These are phyloP conservation scores for Volucella inflata DNA, from an alignment of 2,888 invertebrate species.

Conservation along the genomic window DNA sequence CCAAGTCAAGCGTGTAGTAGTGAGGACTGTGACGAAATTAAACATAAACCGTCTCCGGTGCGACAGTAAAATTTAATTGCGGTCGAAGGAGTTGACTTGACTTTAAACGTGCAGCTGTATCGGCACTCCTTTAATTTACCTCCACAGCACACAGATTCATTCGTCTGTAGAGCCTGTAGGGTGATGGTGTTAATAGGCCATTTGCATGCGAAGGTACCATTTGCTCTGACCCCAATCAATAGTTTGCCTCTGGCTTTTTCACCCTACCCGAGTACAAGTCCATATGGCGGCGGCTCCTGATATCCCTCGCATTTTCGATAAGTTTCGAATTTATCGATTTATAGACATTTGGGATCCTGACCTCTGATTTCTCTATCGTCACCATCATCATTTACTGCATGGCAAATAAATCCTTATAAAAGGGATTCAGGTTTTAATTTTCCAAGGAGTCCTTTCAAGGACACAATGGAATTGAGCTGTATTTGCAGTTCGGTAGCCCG, in stretches of 20 bases:
- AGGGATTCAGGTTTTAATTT: conserved; percentile 45
- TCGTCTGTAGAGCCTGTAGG: neutral
- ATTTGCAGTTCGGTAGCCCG: conserved; percentile 68
- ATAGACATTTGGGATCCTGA: conserved; percentile 58
- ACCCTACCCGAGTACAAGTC: neutral
- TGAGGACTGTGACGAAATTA: conserved; percentile 39
- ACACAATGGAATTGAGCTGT: conserved; percentile 53
- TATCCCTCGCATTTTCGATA: conserved; percentile 50
- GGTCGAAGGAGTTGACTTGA: conserved; percentile 44
- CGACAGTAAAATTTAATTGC: conserved; percentile 66
- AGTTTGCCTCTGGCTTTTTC: conserved; percentile 3
- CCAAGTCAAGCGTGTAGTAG: neutral
- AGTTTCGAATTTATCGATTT: conserved; percentile 69
- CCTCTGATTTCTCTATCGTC: conserved; percentile 63
- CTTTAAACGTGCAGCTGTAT: conserved; percentile 48
- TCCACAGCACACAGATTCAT: conserved; percentile 33
- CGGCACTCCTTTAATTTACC: conserved; percentile 65
- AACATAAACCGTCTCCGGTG: conserved; percentile 27
- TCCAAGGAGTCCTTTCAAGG: conserved; percentile 10
- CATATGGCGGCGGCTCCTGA: conserved; percentile 32
- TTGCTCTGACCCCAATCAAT: conserved; percentile 68
- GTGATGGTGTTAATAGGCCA: conserved; percentile 57
- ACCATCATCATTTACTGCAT: conserved; percentile 60
- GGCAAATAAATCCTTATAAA: conserved; percentile 63
- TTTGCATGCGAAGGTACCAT: conserved; percentile 70